A percentile compares a stretch with the other conserved stretches of the same genome.
These are phyloP conservation scores for Branchinecta lynchi DNA, from an alignment of 1,140 invertebrate species.

Conservation along the genomic window DNA sequence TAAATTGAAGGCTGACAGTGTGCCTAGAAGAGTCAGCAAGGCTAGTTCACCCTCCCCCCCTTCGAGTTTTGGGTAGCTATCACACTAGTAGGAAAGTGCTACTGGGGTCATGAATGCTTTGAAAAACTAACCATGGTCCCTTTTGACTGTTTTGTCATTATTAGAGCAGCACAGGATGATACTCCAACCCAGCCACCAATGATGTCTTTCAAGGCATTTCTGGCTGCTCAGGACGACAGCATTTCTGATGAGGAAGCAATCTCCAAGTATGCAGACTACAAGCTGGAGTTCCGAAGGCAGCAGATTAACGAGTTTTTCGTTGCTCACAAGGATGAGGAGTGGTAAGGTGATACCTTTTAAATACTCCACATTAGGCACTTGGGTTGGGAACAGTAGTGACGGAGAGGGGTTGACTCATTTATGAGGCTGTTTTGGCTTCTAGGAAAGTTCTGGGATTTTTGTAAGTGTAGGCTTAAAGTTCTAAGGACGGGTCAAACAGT, in stretches of 20 bases:
- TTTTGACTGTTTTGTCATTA: too few relatives aligned
- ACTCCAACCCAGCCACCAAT: constrained; percentile 61
- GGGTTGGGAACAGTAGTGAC: not conserved
- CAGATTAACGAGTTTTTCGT: constrained; percentile 98
- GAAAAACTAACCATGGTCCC: too few relatives aligned
- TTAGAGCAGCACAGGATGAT: constrained; percentile 24
- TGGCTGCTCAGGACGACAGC: constrained; percentile 88
- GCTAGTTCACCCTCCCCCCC: too few relatives aligned
- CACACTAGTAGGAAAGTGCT: too few relatives aligned
- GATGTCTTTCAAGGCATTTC: constrained; percentile 94
- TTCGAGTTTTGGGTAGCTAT: too few relatives aligned
- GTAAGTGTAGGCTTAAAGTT: too few relatives aligned
- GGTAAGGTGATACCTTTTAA: constrained; percentile 46
- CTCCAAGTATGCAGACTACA: constrained; percentile 96
- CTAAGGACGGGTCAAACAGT: too few relatives aligned
- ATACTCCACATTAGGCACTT: not conserved
- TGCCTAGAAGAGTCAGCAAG: too few relatives aligned
- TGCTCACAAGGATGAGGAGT: constrained; percentile 98
- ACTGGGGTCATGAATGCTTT: too few relatives aligned
- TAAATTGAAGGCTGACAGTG: too few relatives aligned
- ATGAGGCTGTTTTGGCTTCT: not conserved
- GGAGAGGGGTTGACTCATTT: not conserved
- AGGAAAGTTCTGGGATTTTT: not conserved
- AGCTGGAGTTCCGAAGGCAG: constrained; percentile 85
- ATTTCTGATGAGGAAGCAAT: constrained; percentile 95